These are phyloP conservation scores for Diadegma fenestrale DNA, from an alignment of 2,888 invertebrate species.

Conservation along the genomic window DNA sequence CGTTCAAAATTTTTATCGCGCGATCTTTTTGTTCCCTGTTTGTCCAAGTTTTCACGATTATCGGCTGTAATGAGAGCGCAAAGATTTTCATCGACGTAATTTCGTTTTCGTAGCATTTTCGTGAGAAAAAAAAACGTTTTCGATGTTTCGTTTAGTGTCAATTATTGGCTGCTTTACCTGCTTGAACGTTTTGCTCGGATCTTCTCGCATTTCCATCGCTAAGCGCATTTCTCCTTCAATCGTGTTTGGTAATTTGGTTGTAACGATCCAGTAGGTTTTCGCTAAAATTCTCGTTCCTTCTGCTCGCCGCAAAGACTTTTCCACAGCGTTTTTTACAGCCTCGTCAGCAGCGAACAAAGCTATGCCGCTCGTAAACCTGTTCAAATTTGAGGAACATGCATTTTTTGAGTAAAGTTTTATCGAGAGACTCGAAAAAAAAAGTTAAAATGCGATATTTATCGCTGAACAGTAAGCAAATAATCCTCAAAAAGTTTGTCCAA, in stretches of 20 bases:
- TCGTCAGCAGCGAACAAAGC: conserved; percentile 70
- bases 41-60: conserved; percentile 72
- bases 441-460: too few species aligned
- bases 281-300: conserved; percentile 52
- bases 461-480: too few species aligned
- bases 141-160: not conserved
- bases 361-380: conserved; percentile 75
- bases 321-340: conserved; percentile 53
- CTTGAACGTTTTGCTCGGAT: not conserved
- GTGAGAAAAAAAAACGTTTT: not conserved
- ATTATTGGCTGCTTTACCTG: conserved; percentile 17
- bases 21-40: conserved; percentile 66
- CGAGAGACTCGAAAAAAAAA: too few species aligned
- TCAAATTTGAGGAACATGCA: not conserved
- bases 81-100: not conserved
- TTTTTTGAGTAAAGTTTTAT: too few species aligned
- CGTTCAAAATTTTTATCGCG: conserved; percentile 72
- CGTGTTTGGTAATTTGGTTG: conserved; percentile 66
- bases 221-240: conserved; percentile 69
- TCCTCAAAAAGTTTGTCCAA: too few species aligned
- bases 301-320: conserved; percentile 54
- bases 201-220: conserved; percentile 62
- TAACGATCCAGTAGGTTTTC: conserved; percentile 74
- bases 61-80: conserved; percentile 71
- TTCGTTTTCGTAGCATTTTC: not conserved